Evolutionary conservation across 1,140 invertebrate species (phyloP).

Genomic region (Pseudomyrmex cubaensis): DNA sequence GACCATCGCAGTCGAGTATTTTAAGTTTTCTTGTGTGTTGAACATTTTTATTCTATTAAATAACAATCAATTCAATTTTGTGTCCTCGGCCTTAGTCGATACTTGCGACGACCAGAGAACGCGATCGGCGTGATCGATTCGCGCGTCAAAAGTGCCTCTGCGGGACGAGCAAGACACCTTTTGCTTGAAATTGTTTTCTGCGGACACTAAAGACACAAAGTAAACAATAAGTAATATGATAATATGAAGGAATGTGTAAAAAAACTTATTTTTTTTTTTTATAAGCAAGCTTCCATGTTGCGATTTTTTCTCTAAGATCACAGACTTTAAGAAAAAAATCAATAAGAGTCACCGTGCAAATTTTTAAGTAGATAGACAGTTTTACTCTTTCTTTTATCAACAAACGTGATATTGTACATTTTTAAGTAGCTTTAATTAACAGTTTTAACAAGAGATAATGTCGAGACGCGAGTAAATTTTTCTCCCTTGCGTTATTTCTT

Average conservation of each 20-base stretch:
- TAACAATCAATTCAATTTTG: too few species aligned
- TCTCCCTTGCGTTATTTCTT: conserved; percentile 6
- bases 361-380: too few species aligned
- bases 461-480: too few species aligned
- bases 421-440: too few species aligned
- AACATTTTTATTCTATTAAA: too few species aligned
- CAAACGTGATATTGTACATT: too few species aligned
- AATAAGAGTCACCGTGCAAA: too few species aligned
- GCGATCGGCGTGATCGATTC: conserved; percentile 25
- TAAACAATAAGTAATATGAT: conserved; percentile 2
- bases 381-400: too few species aligned
- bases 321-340: neutral
- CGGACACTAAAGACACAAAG: conserved; percentile 51
- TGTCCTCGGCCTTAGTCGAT: too few species aligned
- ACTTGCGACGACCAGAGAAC: conserved; percentile 52
- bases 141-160: conserved; percentile 37
- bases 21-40: too few species aligned
- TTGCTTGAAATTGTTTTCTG: conserved; percentile 35
- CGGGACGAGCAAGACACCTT: conserved; percentile 24
- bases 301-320: conserved; percentile 31
- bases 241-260: conserved; percentile 3
- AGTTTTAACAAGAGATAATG: neutral
- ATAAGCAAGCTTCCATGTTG: neutral
- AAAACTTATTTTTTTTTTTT: conserved; percentile 1
- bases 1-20: too few species aligned